phyloP scores from a whole-genome alignment of 2,888 invertebrate species.

The Megalurothrips usitatus region DNA sequence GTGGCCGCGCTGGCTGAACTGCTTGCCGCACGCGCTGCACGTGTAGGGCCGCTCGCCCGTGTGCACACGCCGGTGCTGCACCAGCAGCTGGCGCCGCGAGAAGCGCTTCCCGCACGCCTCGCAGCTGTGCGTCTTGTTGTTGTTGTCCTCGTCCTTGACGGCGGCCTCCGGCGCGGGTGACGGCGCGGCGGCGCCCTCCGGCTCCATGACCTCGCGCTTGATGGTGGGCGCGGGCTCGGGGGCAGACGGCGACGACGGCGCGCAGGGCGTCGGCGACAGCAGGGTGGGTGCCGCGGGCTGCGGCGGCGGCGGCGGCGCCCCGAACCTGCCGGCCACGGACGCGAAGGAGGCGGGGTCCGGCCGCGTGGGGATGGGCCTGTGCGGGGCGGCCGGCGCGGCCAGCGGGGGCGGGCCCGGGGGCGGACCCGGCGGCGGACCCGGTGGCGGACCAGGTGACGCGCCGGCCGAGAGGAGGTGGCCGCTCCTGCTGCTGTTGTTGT shows the following conservation, averaged over 20 bases:
- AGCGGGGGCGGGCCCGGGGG: too few relatives aligned
- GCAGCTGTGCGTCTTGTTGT: slow-evolving; percentile 33
- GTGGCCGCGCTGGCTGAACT: slow-evolving; percentile 39
- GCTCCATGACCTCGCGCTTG: background rate
- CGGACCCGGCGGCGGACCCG: too few relatives aligned
- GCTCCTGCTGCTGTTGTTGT: slow-evolving; percentile 42
- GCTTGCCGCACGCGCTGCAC: slow-evolving; percentile 38
- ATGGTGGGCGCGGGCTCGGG: background rate
- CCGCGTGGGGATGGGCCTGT: background rate
- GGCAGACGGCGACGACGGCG: background rate
- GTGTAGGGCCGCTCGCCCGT: slow-evolving; percentile 35
- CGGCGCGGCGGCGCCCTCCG: slow-evolving; percentile 27
- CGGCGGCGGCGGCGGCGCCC: background rate
- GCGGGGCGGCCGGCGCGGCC: too few relatives aligned
- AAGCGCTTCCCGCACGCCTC: slow-evolving; percentile 36
- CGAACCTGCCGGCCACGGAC: background rate
- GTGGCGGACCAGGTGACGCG: background rate
- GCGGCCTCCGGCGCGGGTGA: slow-evolving; percentile 29
- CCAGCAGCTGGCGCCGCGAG: slow-evolving; percentile 34
- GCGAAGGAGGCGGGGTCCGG: slow-evolving; percentile 18
- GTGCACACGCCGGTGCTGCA: slow-evolving; percentile 35
- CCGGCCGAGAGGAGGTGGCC: slow-evolving; percentile 29
- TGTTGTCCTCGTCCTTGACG: slow-evolving; percentile 28
- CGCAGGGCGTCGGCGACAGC: background rate
- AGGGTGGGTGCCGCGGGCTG: background rate